Evolutionary conservation across 37 sponge, comb jelly and placozoan species (phyloP), one percentile per base, ranked within the genome.

Genomic region (Halisarca cf. caerulea): DNA sequence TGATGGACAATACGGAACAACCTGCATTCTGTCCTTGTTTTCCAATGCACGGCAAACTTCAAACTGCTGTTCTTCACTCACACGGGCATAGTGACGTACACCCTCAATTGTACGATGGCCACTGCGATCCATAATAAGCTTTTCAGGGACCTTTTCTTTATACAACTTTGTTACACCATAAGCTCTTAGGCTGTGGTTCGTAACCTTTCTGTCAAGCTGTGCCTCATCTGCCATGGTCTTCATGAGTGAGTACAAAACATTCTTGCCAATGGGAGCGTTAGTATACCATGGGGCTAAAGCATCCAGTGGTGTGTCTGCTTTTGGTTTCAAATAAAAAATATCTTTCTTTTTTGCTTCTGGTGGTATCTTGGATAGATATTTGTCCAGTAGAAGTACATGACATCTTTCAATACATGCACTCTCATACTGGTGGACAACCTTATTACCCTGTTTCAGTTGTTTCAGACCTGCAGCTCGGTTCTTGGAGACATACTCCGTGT

Each of bases 401-500:
- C 38, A 32, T 15, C 80, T 51, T 51, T 55, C 80, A 3, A 11
- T 21, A 51, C 36, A 28, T 58, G n/a, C 58, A 9, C 58, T 80
- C 57, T 80, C 58, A 28, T 80, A 80, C 58, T 80, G 80, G 58
- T 80, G 58, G 6, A 80, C 80, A 80, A 55, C 58, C 27, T 80
- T 80, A 36, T 80, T 80, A 30, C 30, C 33, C 39, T 25, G 54
- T 21, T 35, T 51, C 55, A 80, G 39, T 53, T 80, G 80, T 6
- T 55, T 45, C 24, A 80, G 38, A 5, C 80, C 80, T 1, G 59
- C 80, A 51, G n/a, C 28, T 23, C 78, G 61, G 30, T 84, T 84
- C 60, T 84, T 84, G 9, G 85, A 84, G 59, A 53, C 71, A 54
- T 33, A 42, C 25, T 84, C 85, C 11, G 54, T 34, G 60, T 74